Evolutionary conservation across 2,113 vertebrate species (phyloP).

Genomic region (Sus scrofa): T2T-Sscrofa CM000826.6:102802001-102802500

Average conservation of each 20-base stretch:
- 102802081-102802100: not conserved
- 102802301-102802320: not conserved
- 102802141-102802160: not conserved
- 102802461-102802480: not conserved
- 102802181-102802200: constrained; percentile 11
- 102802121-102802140: not conserved
- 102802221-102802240: not conserved
- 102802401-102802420: not conserved
- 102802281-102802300: not conserved
- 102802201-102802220: not conserved
- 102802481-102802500: not conserved
- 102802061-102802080: not conserved
- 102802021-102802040: not conserved
- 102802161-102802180: constrained; percentile 32
- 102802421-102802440: not conserved
- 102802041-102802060: not conserved
- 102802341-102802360: not conserved
- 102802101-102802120: not conserved
- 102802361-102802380: not conserved
- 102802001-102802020: not conserved
- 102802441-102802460: not conserved
- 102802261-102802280: constrained; percentile 11
- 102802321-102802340: not conserved
- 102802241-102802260: not conserved
- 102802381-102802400: not conserved